Base-by-base conservation (phyloP, 1,140 invertebrate species). In the Colletes latitarsis region DNA sequence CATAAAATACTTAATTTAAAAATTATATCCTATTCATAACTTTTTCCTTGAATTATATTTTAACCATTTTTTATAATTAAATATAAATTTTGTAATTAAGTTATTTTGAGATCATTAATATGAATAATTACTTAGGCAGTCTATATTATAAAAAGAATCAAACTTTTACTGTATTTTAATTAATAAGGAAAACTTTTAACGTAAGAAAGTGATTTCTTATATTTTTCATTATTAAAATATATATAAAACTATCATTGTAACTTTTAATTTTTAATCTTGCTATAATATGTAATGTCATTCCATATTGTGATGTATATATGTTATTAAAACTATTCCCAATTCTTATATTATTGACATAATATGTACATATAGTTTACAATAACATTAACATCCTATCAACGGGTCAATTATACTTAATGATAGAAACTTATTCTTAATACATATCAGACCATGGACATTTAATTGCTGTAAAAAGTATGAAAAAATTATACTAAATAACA, bases 271-370 rank as follows among this genome's bases (percentile, higher is more conserved):
- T 49, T 41, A 53, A 14, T 77, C 49, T 46, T 60, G 46, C 57
- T 69, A 55, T 41, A 66, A 41, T 69, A 77, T 69, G 21, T 58
- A 77, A 69, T 69, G 4, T 19, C 4, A 49, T 68, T 70, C 21
- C 66, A 39, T 69, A 77, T 58, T 60, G 17, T 60, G 21, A 77
- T 60, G 53, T 19, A 15, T 69, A 43, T 10, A 6, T 41, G 14
- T 69, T 68, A 77, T 68, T 77, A 77, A 77, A 77, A 77, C 15
- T 77, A 58, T 69, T 41, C 17, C 30, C 14, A 30, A 49, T 41
- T 77, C 49, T 77, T 71, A 14, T 62, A 62, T 77, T 30, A 62
- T 64, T 53, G 63, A 1, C 21, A 63, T 30, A 66, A 71, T 64
- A 72, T 78, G 19, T 78, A 71, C 76, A 78, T 15, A 41, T 52